Evolutionary conservation across 1,140 invertebrate genomes (phyloP), one percentile per base, ranked within the genome.

Genomic region (Sycobia sp.): DNA sequence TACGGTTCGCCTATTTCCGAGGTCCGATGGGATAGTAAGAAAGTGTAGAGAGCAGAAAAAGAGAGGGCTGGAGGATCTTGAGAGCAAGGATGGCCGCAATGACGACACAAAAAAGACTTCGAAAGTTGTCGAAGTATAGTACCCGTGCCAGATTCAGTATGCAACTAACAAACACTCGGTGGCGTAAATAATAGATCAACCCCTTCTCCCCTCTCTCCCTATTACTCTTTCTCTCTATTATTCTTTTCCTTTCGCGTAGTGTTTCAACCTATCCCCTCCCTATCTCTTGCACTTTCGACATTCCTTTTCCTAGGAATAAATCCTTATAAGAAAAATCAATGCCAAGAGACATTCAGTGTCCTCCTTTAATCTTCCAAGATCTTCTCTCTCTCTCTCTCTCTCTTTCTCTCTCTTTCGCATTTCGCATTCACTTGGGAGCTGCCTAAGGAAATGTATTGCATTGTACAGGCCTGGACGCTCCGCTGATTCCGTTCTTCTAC

Each of bases 251-350:
- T n/a, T n/a, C n/a, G n/a, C n/a, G n/a, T n/a, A n/a, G n/a, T n/a
- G n/a, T n/a, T n/a, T n/a, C n/a, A n/a, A n/a, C n/a, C n/a, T n/a
- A n/a, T n/a, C n/a, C n/a, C n/a, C n/a, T 7, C 22, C 14, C 22
- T 44, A 8, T 20, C 43, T 18, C 43, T 44, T 13, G 39, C 4
- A 18, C 4, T n/a, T 18, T 9, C 39, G 39, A 9, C 39, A 3
- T 10, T 10, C 16, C 22, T 11, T 43, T 18, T 14, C 8, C 20
- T 9, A 18, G 2, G 56, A 51, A 60, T 60, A 60, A 60, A 60
- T 60, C 57, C 57, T 47, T 41, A 60, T 50, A 47, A 60, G 23
- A 16, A 9, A 60, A 49, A 50, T 50, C 46, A 50, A 60, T 39
- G 57, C 34, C 54, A 44, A 32, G 13, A 11, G 38, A 39, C n/a